Conservation (phyloP, 92 coral and sea anemone species). For the Scolanthus callimorphus region DNA sequence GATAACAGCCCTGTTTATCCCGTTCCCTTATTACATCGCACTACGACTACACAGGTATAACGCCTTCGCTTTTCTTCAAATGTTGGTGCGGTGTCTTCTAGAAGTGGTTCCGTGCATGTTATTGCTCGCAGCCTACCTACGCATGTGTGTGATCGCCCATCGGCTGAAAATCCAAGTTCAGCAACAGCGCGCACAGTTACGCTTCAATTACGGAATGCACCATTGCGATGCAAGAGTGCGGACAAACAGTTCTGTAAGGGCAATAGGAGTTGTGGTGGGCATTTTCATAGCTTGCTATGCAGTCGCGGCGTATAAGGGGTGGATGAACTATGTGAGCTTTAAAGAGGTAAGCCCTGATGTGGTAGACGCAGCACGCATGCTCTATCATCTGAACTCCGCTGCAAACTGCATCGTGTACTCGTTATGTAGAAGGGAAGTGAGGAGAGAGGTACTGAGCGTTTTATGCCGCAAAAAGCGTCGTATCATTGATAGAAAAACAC, state of each 20-base stretch:
- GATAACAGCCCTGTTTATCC: slow-evolving; percentile 16
- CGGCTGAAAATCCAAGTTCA: slow-evolving; percentile 9
- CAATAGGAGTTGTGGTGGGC: slow-evolving; percentile 18
- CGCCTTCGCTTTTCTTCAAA: slow-evolving; percentile 12
- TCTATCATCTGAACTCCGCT: slow-evolving; percentile 36
- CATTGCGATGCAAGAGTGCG: neutral
- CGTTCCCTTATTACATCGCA: slow-evolving; percentile 29
- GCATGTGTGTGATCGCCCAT: slow-evolving; percentile 26
- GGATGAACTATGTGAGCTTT: slow-evolving; percentile 24
- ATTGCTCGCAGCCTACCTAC: slow-evolving; percentile 8
- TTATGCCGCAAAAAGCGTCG: neutral
- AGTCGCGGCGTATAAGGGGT: slow-evolving; percentile 34
- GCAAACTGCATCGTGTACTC: slow-evolving; percentile 37
- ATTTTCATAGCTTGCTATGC: slow-evolving; percentile 23
- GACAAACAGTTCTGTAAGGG: slow-evolving; percentile 18
- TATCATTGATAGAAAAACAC: too few species aligned
- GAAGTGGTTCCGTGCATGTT: slow-evolving; percentile 29
- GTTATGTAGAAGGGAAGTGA: slow-evolving; percentile 20
- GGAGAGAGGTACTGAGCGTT: slow-evolving; percentile 14
- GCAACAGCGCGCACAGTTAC: slow-evolving; percentile 19
- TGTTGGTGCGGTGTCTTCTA: slow-evolving; percentile 25
- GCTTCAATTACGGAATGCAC: slow-evolving; percentile 11
- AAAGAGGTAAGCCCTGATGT: slow-evolving; percentile 1
- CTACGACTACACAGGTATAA: neutral
- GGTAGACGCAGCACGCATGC: slow-evolving; percentile 18